Evolutionary conservation across 2,113 vertebrate genomes (phyloP).

Genomic region (Lampris incognitus): DNA sequence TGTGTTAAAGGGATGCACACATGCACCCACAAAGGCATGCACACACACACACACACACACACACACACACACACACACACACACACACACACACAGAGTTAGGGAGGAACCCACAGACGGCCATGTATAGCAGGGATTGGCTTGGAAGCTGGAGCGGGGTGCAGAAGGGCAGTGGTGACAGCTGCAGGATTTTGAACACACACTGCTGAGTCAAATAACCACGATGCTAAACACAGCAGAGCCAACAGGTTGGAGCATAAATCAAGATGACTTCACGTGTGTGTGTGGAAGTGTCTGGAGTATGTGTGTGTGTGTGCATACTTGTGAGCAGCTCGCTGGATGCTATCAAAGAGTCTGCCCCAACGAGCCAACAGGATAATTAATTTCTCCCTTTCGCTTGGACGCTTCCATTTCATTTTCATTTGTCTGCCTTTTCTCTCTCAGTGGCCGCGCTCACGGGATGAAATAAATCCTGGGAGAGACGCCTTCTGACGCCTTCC

Average conservation of each 20-base stretch:
- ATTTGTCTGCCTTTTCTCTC: constrained; percentile 63
- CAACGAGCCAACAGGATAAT: constrained; percentile 64
- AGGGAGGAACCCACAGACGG: background rate
- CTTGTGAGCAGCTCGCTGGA: background rate
- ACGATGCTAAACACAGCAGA: constrained; percentile 42
- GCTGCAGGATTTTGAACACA: background rate
- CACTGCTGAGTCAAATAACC: constrained; percentile 63
- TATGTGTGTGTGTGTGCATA: constrained; percentile 1
- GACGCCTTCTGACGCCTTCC: constrained; percentile 43
- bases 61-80: background rate
- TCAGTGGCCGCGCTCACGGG: constrained; percentile 45
- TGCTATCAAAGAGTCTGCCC: constrained; percentile 45
- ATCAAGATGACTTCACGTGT: constrained; percentile 38
- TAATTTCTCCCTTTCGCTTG: constrained; percentile 63
- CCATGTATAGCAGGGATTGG: constrained; percentile 12
- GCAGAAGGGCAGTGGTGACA: constrained; percentile 33
- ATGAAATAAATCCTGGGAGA: constrained; percentile 58
- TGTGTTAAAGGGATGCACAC: background rate
- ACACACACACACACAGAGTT: background rate
- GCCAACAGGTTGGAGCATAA: constrained; percentile 40
- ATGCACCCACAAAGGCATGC: background rate
- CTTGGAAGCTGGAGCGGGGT: constrained; percentile 28
- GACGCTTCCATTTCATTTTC: constrained; percentile 72
- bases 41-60: background rate
- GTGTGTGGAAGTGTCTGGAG: constrained; percentile 17